Evolutionary conservation across 92 coral and sea anemone species (phyloP), one percentile per base, ranked within the genome.

Genomic region (Porites divaricata): DNA sequence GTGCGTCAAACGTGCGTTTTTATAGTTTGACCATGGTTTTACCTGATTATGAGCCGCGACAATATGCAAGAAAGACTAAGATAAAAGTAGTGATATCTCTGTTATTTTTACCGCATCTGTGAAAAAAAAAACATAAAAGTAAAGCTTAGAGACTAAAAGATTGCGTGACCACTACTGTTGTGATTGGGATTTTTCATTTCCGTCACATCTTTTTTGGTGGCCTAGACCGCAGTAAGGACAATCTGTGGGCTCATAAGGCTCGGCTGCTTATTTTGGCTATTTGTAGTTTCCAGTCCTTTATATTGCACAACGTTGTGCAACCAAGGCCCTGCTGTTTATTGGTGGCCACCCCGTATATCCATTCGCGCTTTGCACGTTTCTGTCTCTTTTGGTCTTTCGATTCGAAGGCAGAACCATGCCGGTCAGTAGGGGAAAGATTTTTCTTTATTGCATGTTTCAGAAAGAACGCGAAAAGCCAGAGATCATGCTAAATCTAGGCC

Each of bases 341-440:
- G 25, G 76, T 83, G 97, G 83, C 93, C 94, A 56, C 99, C 99
- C 98, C 98, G 22, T 54, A 92, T 86, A 87, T 88, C 75, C 59
- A 68, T 90, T 90, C 92, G 86, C 94, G 91, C 96, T 93, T 90
- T 77, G 75, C 86, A 78, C 69, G 56, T 66, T 85, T 91, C 95
- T 86, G 77, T 86, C 95, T 92, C 93, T 93, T 95, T 90, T 93
- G 95, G 94, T 91, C 91, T 82, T 89, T 75, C 85, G 88, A 84
- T 95, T 89, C 86, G 88, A 90, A 94, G 84, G 90, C 79, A 81
- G 67, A 85, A 86, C 80, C 88, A 96, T 96, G 99, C 97, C 98
- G 95, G 99, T 96, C 80, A 89, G 99, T 90, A 23, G 8, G 5
- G 14, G 52, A 24, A 8, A 17, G 57, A 20, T 75, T 66, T 74